phyloP scores from a whole-genome alignment of 1,140 invertebrate genomes.

The Drosophila willistoni region DNA sequence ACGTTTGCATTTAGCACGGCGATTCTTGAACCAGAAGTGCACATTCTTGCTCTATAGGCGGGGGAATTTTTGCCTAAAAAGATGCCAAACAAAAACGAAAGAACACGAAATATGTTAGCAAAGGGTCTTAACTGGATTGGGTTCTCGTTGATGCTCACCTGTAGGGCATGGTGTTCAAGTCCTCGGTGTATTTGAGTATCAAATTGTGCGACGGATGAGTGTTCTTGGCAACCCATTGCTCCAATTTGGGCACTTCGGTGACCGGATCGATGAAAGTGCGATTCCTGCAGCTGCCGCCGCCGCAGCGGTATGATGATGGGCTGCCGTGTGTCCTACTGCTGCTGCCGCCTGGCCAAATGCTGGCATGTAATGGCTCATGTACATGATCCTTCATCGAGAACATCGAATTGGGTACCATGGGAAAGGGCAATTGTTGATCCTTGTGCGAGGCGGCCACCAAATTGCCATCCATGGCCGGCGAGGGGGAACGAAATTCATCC shows the following conservation, averaged over 20 bases:
- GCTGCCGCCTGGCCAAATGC: slow-evolving; percentile 83
- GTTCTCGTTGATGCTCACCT: slow-evolving; percentile 57
- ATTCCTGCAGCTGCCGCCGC: slow-evolving; percentile 86
- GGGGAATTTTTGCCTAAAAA: slow-evolving; percentile 93
- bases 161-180: slow-evolving; percentile 96
- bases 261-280: slow-evolving; percentile 99
- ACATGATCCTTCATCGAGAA: slow-evolving; percentile 94
- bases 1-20: slow-evolving; percentile 97
- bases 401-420: slow-evolving; percentile 92
- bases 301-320: slow-evolving; percentile 82
- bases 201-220: slow-evolving; percentile 98
- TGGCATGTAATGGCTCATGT: slow-evolving; percentile 94
- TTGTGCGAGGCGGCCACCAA: slow-evolving; percentile 59
- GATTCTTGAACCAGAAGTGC: slow-evolving; percentile 98
- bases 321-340: slow-evolving; percentile 54
- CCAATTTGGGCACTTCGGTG: slow-evolving; percentile 97
- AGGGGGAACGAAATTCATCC: slow-evolving; percentile 80
- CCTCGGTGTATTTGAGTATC: slow-evolving; percentile 98
- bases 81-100: not conserved
- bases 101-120: slow-evolving; percentile 13
- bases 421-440: slow-evolving; percentile 84
- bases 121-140: not conserved
- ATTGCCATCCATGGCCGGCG: slow-evolving; percentile 60
- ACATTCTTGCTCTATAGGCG: slow-evolving; percentile 98
- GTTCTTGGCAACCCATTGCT: slow-evolving; percentile 98